Conservation (phyloP, 2,113 vertebrate genomes). For the Halcyon malimbica region DNA sequence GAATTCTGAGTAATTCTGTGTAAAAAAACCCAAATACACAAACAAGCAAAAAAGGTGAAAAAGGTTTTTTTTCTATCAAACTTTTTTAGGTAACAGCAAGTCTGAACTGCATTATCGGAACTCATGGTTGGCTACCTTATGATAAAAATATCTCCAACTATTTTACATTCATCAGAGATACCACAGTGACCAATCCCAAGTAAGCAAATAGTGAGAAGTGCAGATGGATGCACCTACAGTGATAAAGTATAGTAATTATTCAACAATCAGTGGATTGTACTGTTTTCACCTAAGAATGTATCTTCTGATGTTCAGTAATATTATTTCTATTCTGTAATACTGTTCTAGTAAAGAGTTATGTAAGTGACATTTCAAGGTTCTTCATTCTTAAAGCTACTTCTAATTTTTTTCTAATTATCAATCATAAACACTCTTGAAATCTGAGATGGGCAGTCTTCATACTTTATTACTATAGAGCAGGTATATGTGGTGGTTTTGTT, state of each 20-base stretch:
- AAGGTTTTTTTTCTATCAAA: not conserved
- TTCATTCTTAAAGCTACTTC: not conserved
- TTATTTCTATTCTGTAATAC: not conserved
- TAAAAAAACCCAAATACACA: too few relatives aligned
- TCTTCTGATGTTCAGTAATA: not conserved
- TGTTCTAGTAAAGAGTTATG: not conserved
- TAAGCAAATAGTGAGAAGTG: slow-evolving; percentile 72
- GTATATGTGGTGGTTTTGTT: not conserved
- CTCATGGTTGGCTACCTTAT: slow-evolving; percentile 95
- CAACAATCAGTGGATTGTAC: not conserved
- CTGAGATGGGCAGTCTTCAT: not conserved
- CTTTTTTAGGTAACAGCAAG: slow-evolving; percentile 86
- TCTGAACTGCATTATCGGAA: slow-evolving; percentile 89
- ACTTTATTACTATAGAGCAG: not conserved
- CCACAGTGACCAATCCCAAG: slow-evolving; percentile 92
- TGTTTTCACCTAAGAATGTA: not conserved
- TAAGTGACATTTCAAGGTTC: not conserved
- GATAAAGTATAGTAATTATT: not conserved
- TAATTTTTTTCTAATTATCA: not conserved
- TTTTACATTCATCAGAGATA: slow-evolving; percentile 97
- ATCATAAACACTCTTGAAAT: not conserved
- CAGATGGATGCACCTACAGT: not conserved
- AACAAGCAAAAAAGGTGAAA: too few relatives aligned
- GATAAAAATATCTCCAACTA: slow-evolving; percentile 98
- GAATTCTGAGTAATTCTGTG: too few relatives aligned